A percentile compares a stretch with the other conserved stretches of the same genome.
Conservation (phyloP, 2,888 invertebrate species). For the Meteorus colon region DNA sequence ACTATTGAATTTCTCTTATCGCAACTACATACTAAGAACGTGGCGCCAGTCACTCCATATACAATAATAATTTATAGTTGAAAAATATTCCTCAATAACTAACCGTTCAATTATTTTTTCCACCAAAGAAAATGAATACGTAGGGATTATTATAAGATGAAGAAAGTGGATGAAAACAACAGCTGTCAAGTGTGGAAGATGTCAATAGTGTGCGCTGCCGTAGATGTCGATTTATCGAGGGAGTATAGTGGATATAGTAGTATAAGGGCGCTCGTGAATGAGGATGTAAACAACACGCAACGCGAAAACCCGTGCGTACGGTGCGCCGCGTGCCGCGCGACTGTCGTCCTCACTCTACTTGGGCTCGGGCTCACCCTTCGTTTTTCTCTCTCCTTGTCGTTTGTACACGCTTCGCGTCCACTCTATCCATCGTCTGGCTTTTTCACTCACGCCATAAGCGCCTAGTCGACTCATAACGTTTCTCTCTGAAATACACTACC, state of each 20-base stretch:
- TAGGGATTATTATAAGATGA: too few relatives aligned
- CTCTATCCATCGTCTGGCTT: slow-evolving; percentile 43
- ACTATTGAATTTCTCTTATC: too few relatives aligned
- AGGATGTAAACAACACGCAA: slow-evolving; percentile 44
- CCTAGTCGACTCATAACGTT: slow-evolving; percentile 45
- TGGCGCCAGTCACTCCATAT: too few relatives aligned
- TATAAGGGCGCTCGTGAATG: not conserved
- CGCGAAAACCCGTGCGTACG: slow-evolving; percentile 61
- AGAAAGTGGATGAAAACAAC: not conserved
- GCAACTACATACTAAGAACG: too few relatives aligned
- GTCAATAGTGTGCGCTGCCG: not conserved
- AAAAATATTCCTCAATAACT: not conserved
- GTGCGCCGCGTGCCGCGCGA: slow-evolving; percentile 71
- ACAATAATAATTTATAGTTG: not conserved
- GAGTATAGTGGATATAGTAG: too few relatives aligned
- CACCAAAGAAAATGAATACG: not conserved
- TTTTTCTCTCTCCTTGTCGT: slow-evolving; percentile 39
- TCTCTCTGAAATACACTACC: slow-evolving; percentile 8
- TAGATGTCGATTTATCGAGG: not conserved
- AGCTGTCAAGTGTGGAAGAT: not conserved
- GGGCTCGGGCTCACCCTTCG: slow-evolving; percentile 39
- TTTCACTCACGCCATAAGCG: slow-evolving; percentile 39
- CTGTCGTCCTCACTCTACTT: slow-evolving; percentile 58
- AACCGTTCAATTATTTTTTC: not conserved
- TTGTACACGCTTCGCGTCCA: slow-evolving; percentile 27